A percentile compares a stretch with the other conserved stretches of the same genome.
Evolutionary conservation across 2,113 vertebrate genomes (phyloP).

Genomic region (Apus apus): DNA sequence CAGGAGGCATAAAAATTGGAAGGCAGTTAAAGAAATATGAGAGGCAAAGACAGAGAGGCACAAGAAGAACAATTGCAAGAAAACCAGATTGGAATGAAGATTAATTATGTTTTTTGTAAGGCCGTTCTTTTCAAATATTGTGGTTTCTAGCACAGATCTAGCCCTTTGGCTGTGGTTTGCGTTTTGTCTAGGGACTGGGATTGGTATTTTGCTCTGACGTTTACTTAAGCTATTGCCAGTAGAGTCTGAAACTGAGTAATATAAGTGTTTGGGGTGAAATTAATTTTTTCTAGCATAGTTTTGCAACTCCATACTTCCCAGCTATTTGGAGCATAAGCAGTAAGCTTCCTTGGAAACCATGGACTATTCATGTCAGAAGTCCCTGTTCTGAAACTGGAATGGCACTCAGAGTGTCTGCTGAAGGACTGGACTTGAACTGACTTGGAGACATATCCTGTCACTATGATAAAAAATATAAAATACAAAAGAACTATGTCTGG

Average conservation of each 20-base stretch:
- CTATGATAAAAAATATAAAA: background rate
- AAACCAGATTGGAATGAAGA: background rate
- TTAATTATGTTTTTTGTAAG: background rate
- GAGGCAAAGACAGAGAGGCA: background rate
- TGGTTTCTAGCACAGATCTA: background rate
- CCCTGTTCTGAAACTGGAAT: background rate
- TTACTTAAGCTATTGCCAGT: background rate
- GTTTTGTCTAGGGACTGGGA: background rate
- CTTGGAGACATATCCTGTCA: background rate
- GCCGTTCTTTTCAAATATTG: background rate
- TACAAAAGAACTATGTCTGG: background rate
- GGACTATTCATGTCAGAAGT: background rate
- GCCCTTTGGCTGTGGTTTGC: background rate
- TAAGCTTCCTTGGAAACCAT: constrained; percentile 25
- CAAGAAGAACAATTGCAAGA: background rate
- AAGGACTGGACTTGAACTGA: background rate
- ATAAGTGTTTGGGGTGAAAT: constrained; percentile 4
- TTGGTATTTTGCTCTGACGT: background rate
- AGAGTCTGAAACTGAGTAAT: background rate
- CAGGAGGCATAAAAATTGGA: background rate
- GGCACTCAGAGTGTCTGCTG: background rate
- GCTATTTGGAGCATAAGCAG: constrained; percentile 23
- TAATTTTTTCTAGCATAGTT: background rate
- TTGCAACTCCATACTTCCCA: background rate
- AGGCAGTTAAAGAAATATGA: background rate